Evolutionary conservation across 2,797 vertebrate species (phyloP).

Genomic region (Helicolenus hilgendorfi): DNA sequence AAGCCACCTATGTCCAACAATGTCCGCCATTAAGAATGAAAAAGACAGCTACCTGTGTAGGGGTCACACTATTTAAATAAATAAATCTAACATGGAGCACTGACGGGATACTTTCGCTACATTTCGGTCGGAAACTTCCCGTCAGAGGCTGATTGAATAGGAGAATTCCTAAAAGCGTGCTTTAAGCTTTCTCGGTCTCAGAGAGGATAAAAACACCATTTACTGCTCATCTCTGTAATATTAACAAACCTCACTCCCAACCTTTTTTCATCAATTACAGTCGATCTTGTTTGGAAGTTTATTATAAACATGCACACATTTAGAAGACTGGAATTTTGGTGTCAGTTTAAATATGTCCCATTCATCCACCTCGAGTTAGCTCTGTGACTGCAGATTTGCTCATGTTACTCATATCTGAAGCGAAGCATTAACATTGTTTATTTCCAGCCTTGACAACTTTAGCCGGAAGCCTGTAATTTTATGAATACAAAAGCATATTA

Average conservation of each 20-base stretch:
- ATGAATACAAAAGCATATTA: not conserved
- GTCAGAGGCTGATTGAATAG: conserved; percentile 31
- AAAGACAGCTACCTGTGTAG: not conserved
- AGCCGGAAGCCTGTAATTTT: not conserved
- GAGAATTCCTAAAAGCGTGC: not conserved
- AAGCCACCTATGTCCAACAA: not conserved
- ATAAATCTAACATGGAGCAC: conserved; percentile 24
- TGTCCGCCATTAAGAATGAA: not conserved
- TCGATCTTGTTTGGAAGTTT: conserved; percentile 38
- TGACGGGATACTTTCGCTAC: not conserved
- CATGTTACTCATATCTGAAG: conserved; percentile 11
- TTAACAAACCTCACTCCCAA: conserved; percentile 47
- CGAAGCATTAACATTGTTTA: not conserved
- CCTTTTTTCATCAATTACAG: conserved; percentile 23
- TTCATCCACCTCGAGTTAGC: conserved; percentile 23
- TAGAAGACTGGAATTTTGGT: not conserved
- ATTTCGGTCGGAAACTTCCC: conserved; percentile 16
- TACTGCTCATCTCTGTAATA: conserved; percentile 21
- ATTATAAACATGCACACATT: conserved; percentile 41
- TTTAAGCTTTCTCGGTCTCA: conserved; percentile 19
- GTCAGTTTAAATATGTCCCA: conserved; percentile 8
- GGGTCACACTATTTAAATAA: conserved; percentile 33
- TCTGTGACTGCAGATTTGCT: not conserved
- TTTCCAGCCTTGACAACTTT: not conserved
- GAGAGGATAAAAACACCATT: conserved; percentile 20